Percentiles rank a stretch among this genome's conserved stretches.
Conservation (phyloP, 1,140 invertebrate genomes). For the Bombyx mori region DNA sequence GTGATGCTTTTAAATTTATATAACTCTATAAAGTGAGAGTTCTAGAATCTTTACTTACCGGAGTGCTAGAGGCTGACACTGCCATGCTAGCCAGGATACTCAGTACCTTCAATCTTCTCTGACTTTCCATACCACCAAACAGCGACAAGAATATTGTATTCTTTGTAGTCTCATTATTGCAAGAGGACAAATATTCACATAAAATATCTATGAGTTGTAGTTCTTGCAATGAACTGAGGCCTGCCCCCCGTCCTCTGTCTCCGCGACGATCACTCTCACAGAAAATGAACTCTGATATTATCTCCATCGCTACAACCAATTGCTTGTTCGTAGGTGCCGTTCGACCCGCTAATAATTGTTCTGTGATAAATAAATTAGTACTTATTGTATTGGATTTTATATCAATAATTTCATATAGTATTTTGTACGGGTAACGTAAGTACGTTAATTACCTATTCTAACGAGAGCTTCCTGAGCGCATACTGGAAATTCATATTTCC, state of each 20-base stretch:
- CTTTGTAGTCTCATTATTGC: conserved; percentile 79
- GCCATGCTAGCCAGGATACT: conserved; percentile 84
- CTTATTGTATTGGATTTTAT: not conserved
- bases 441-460: conserved; percentile 44
- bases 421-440: not conserved
- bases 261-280: conserved; percentile 80
- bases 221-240: conserved; percentile 78
- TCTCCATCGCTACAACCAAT: conserved; percentile 75
- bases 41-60: conserved; percentile 46
- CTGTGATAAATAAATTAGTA: conserved; percentile 30
- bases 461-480: conserved; percentile 60
- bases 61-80: conserved; percentile 79
- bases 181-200: conserved; percentile 80
- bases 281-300: conserved; percentile 88
- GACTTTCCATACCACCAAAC: conserved; percentile 79
- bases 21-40: too few species aligned
- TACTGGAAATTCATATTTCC: conserved; percentile 62
- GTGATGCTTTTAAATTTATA: too few species aligned
- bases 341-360: conserved; percentile 59
- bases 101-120: conserved; percentile 78
- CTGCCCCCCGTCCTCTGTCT: conserved; percentile 59
- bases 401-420: not conserved
- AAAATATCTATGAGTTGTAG: conserved; percentile 83
- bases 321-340: conserved; percentile 60
- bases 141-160: conserved; percentile 86